Conservation (phyloP, 2,113 vertebrate genomes). For the Empidonax alnorum region DNA sequence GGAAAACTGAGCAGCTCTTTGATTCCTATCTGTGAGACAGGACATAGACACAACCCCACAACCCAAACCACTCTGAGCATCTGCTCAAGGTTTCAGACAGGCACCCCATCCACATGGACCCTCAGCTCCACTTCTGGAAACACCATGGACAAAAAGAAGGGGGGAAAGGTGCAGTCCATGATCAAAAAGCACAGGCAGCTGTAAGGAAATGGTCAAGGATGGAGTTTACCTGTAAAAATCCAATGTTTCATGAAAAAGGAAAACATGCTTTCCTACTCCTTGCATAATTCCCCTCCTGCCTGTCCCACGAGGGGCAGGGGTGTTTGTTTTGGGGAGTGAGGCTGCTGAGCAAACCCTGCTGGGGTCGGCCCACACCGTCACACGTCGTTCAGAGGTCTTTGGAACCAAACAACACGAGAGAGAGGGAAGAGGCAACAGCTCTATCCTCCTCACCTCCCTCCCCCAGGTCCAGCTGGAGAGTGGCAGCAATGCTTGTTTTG, state of each 20-base stretch:
- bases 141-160: not conserved
- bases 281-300: not conserved
- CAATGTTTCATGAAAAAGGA: not conserved
- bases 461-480: not conserved
- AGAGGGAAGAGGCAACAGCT: not conserved
- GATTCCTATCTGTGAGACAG: not conserved
- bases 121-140: not conserved
- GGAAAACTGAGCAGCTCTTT: not conserved
- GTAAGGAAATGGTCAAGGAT: accelerated
- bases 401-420: not conserved
- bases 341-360: not conserved
- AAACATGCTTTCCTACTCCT: not conserved
- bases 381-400: not conserved
- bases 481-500: not conserved
- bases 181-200: not conserved
- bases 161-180: accelerated
- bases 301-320: not conserved
- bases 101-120: not conserved
- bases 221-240: not conserved
- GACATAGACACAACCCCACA: not conserved
- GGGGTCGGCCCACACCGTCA: accelerated
- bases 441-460: not conserved
- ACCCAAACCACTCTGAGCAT: not conserved
- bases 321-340: conserved; percentile 11
- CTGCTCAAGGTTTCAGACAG: not conserved